Conservation (phyloP, 1,140 invertebrate species). For the Parapsyche elsis region DNA sequence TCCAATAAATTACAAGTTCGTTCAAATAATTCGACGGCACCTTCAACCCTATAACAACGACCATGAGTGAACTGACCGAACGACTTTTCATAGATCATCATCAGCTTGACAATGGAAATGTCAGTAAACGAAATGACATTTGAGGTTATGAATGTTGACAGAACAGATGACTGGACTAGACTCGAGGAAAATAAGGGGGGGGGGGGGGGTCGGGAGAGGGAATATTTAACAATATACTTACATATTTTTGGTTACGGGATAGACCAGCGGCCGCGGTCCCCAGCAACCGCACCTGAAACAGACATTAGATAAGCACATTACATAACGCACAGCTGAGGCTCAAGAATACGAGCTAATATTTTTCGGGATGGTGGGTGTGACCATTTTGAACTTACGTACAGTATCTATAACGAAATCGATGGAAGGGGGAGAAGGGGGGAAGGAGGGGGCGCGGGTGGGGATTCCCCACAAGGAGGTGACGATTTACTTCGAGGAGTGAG, state of each 20-base stretch:
- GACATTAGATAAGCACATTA: constrained; percentile 58
- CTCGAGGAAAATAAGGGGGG: not conserved
- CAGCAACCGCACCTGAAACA: constrained; percentile 72
- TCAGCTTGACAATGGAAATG: not conserved
- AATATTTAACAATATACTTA: constrained; percentile 64
- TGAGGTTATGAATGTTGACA: constrained; percentile 10
- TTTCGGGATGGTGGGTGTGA: no score
- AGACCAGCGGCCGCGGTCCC: constrained; percentile 76
- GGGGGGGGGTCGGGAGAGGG: not conserved
- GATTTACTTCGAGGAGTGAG: not conserved
- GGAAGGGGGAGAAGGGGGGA: not conserved
- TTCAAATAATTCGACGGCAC: no score
- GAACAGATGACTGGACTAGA: not conserved
- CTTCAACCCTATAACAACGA: no score
- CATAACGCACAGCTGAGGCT: no score
- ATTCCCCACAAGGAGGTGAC: not conserved
- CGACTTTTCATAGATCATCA: no score
- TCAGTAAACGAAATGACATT: not conserved
- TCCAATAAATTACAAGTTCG: no score
- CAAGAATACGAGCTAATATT: not conserved
- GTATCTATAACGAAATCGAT: not conserved
- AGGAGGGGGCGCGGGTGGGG: not conserved
- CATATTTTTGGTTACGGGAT: constrained; percentile 79
- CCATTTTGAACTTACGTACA: no score
- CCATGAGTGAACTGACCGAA: no score